Conservation (phyloP, 2,888 invertebrate species). For the Drosophila affinis region DNA sequence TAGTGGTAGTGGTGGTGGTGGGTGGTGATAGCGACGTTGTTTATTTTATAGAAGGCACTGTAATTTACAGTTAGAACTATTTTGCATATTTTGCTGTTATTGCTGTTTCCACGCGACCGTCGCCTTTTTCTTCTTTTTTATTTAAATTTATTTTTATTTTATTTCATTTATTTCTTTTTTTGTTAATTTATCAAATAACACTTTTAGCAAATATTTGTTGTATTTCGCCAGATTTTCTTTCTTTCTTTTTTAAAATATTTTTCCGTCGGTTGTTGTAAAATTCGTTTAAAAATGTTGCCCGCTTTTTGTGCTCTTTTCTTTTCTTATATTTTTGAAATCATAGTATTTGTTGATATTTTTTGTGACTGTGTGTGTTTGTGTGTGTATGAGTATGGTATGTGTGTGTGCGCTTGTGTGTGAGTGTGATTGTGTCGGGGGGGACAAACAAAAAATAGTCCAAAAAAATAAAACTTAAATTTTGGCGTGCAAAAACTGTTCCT, state of each 20-base stretch:
- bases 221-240: background rate
- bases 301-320: slow-evolving; percentile 23
- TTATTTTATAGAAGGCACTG: slow-evolving; percentile 72
- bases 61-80: slow-evolving; percentile 72
- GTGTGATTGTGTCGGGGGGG: slow-evolving; percentile 44
- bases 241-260: slow-evolving; percentile 9
- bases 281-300: slow-evolving; percentile 46
- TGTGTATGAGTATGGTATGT: background rate
- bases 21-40: slow-evolving; percentile 46
- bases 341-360: slow-evolving; percentile 10
- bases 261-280: slow-evolving; percentile 41
- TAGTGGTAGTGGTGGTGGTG: slow-evolving; percentile 18
- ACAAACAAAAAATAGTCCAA: slow-evolving; percentile 59
- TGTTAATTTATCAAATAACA: slow-evolving; percentile 66
- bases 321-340: slow-evolving; percentile 15
- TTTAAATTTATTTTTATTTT: slow-evolving; percentile 9
- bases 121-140: slow-evolving; percentile 11
- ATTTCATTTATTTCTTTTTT: slow-evolving; percentile 11
- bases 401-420: slow-evolving; percentile 30
- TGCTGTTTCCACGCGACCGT: slow-evolving; percentile 39
- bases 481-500: slow-evolving; percentile 68
- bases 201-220: slow-evolving; percentile 69
- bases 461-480: slow-evolving; percentile 66
- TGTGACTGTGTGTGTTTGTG: slow-evolving; percentile 19
- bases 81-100: slow-evolving; percentile 47